These are phyloP conservation scores for Urosaurus nigricauda DNA, from an alignment of 2,797 vertebrate species.

Conservation along the genomic window DNA sequence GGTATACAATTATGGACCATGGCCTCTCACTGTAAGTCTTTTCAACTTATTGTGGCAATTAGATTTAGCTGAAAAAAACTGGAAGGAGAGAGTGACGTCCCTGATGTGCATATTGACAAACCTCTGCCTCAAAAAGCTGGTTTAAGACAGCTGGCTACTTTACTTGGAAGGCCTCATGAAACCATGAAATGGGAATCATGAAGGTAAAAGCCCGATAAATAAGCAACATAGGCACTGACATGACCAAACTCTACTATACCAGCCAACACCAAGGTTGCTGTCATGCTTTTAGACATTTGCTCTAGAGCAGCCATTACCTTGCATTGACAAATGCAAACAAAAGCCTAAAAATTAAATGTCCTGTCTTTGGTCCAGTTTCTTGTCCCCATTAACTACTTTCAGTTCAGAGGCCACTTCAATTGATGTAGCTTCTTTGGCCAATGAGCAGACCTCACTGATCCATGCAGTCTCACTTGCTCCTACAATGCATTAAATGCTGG, in stretches of 20 bases:
- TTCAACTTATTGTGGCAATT: not conserved
- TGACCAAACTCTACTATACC: not conserved
- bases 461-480: not conserved
- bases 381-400: not conserved
- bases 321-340: not conserved
- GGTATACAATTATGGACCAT: slow-evolving; percentile 80
- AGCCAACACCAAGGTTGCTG: not conserved
- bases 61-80: too few species aligned
- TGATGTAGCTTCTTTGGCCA: not conserved
- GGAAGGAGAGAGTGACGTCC: not conserved
- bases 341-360: not conserved
- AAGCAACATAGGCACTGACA: not conserved
- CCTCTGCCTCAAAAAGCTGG: not conserved
- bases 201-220: not conserved
- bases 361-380: not conserved
- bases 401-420: not conserved
- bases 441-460: too few species aligned
- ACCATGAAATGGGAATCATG: not conserved
- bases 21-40: not conserved
- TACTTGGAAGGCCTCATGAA: not conserved
- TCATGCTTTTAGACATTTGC: not conserved
- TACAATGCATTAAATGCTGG: not conserved
- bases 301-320: not conserved
- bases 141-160: not conserved
- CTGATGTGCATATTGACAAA: not conserved